These are phyloP conservation scores for Scaptomyza montana DNA, from an alignment of 1,140 invertebrate species.

Conservation along the genomic window DNA sequence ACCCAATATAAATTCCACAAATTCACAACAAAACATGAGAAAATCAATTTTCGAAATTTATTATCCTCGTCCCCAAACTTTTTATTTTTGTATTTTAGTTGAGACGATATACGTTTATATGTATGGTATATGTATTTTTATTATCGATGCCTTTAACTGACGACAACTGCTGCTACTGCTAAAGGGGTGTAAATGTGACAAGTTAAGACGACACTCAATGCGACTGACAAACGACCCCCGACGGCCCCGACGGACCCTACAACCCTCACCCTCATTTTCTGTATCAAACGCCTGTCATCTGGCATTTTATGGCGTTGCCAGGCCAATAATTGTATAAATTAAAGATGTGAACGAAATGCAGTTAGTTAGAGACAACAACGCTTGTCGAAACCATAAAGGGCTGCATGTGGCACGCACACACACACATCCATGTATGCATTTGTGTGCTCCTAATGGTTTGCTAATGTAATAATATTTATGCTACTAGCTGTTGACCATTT, in stretches of 20 bases:
- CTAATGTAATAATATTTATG: conserved; percentile 83
- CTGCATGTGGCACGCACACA: conserved; percentile 9
- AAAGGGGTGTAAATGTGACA: conserved; percentile 80
- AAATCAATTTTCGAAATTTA: conserved; percentile 79
- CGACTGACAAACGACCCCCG: conserved; percentile 57
- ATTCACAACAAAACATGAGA: conserved; percentile 76
- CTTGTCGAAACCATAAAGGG: conserved; percentile 23
- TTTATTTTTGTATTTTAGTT: conserved; percentile 4
- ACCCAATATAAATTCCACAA: conserved; percentile 77
- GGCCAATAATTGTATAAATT: conserved; percentile 79
- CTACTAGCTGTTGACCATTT: conserved; percentile 68
- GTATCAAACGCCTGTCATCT: conserved; percentile 26
- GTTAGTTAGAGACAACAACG: conserved; percentile 20
- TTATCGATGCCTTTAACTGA: conserved; percentile 44
- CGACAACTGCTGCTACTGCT: conserved; percentile 31
- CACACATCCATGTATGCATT: neutral
- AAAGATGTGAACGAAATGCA: conserved; percentile 57
- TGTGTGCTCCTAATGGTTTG: conserved; percentile 34
- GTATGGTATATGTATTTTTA: conserved; percentile 19
- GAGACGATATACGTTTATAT: neutral
- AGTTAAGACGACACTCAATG: conserved; percentile 74
- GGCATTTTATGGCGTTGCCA: conserved; percentile 62
- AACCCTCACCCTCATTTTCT: neutral
- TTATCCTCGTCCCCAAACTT: conserved; percentile 41
- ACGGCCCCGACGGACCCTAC: too few relatives aligned